Base-by-base conservation (phyloP, 2,113 vertebrate species). In the Phalacrocorax brasilianus region DNA sequence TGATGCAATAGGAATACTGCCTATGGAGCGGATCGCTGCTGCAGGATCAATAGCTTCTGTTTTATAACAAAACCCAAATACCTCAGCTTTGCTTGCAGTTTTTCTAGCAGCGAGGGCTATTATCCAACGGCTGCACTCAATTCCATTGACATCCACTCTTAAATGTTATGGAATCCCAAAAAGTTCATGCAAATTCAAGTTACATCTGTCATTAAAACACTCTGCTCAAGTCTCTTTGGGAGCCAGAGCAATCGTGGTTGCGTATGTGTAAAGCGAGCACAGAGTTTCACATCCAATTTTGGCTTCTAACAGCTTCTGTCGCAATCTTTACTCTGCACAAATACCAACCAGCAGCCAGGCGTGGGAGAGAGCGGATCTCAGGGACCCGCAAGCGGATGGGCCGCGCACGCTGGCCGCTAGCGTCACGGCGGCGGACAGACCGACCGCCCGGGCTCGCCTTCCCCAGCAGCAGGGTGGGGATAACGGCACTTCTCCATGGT, bases 31-130 rank as follows among this genome's bases (percentile, higher is more conserved):
- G 66, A 61, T 42, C 67, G 73, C 28, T 89, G 89, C 74, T 70
- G 4, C 50, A 75, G 62, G 93, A 87, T 94, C 95, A 42, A 63
- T 84, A 96, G 56, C 45, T 96, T 55, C 85, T 92, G 81, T 42
- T 92, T 81, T 7, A 14, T 30, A 88, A 52, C 89, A 93, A 61
- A 62, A 91, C 8, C 56, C 84, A 32, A 84, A 66, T 1, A 32
- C 89, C 89, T 42, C 18, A 14, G 45, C 91, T 50, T 58, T 26
- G 63, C 85, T 65, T 7, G 91, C 88, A 70, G 74, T 80, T 83
- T 26, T 81, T 59, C 61, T 67, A 80, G 75, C 58, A 77, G 76
- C 2, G 2, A 80, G 93, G 59, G 88, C 82, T 53, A 18, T 42
- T 70, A 80, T 6, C 88, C 96, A 35, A 11, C 8, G 87, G 35